phyloP scores from a whole-genome alignment of 2,113 vertebrate genomes.

The Mesitornis unicolor region DNA sequence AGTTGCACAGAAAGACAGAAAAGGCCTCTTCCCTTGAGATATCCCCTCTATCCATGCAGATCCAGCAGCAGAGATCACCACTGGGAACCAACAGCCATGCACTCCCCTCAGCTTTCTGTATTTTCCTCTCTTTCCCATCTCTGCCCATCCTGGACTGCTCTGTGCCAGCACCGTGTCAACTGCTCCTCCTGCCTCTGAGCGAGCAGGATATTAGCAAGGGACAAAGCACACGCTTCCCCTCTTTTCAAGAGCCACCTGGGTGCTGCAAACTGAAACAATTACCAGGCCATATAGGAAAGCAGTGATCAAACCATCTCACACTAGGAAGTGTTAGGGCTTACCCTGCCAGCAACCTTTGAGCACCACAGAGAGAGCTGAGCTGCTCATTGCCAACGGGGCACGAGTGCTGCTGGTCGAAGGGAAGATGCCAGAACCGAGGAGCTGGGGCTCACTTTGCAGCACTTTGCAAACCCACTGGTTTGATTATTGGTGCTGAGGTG shows the following conservation, averaged over 20 bases:
- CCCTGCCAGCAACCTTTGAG: background rate
- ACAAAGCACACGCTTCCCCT: background rate
- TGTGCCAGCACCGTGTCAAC: too few species aligned
- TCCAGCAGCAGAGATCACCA: background rate
- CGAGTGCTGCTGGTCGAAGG: background rate
- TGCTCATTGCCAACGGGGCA: too few species aligned
- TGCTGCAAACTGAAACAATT: background rate
- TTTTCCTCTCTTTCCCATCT: background rate
- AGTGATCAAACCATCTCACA: rapidly evolving
- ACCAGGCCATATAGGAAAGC: rapidly evolving
- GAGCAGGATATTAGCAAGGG: background rate
- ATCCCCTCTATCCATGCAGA: background rate
- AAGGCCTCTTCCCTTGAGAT: background rate
- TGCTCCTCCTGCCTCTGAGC: background rate
- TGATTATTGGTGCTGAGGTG: background rate
- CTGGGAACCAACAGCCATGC: background rate
- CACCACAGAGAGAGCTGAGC: background rate
- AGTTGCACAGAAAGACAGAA: background rate
- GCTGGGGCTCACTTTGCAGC: background rate
- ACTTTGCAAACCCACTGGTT: rapidly evolving
- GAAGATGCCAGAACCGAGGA: background rate
- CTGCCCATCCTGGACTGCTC: rapidly evolving
- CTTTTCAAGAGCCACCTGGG: background rate
- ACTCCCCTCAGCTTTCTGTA: background rate
- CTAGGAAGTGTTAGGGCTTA: background rate